Conservation (phyloP, 2,797 vertebrate genomes). For the Dipus sagitta region DNA sequence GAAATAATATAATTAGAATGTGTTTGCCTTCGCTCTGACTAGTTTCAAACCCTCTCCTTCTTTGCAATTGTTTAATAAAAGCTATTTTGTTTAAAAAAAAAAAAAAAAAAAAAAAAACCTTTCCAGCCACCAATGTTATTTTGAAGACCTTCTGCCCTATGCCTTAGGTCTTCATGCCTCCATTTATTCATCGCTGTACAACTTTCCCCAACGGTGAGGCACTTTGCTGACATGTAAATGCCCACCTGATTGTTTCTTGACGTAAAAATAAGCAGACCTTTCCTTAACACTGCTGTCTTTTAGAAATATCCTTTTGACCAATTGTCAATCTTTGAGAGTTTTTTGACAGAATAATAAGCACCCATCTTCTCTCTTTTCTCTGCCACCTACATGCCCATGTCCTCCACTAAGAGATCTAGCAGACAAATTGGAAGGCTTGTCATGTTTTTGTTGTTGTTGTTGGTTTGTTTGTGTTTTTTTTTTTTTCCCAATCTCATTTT, state of each 20-base stretch:
- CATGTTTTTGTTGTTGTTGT: neutral
- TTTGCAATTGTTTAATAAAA: neutral
- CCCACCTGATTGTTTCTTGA: neutral
- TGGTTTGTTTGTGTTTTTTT: neutral
- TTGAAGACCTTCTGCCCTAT: neutral
- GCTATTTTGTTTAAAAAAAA: neutral
- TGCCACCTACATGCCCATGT: neutral
- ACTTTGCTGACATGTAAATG: neutral
- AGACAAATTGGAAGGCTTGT: neutral
- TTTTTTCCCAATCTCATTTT: neutral
- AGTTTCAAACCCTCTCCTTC: neutral
- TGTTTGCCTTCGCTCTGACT: neutral
- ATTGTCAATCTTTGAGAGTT: neutral
- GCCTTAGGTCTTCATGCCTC: neutral
- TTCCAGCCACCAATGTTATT: neutral
- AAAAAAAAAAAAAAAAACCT: neutral
- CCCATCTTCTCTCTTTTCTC: neutral
- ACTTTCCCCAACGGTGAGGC: neutral
- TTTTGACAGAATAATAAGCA: slow-evolving; percentile 13
- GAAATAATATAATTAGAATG: neutral
- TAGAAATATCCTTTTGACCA: neutral
- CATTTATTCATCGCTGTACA: neutral
- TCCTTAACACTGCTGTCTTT: neutral
- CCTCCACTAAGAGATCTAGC: neutral
- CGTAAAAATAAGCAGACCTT: slow-evolving; percentile 37